phyloP scores from a whole-genome alignment of 1,140 invertebrate genomes.

The Microplitis mediator region DNA sequence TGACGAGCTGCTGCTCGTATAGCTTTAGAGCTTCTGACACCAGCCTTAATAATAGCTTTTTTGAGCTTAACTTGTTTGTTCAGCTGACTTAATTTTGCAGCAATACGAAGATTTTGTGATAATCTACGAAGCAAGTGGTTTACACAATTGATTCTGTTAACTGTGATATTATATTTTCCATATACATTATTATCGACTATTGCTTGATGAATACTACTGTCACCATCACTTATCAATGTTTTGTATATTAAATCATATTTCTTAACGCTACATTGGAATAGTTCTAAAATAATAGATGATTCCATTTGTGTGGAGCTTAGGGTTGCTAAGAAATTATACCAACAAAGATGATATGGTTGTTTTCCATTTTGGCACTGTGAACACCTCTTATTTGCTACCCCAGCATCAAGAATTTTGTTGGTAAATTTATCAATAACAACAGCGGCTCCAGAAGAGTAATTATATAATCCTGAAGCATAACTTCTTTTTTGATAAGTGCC shows the following conservation, averaged over 20 bases:
- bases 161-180: conserved; percentile 25
- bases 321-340: background rate
- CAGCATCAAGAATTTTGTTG: background rate
- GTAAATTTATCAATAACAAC: background rate
- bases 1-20: no score
- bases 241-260: conserved; percentile 29
- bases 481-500: background rate
- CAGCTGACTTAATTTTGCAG: no score
- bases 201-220: conserved; percentile 36
- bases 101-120: background rate
- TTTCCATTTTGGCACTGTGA: background rate
- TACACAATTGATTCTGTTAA: conserved; percentile 36
- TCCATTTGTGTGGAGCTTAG: background rate
- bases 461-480: background rate
- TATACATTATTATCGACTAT: conserved; percentile 28
- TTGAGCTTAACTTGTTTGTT: no score
- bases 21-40: no score
- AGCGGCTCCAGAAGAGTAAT: background rate
- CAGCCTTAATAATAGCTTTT: no score
- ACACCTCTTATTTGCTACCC: background rate
- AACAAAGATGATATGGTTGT: background rate
- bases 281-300: background rate
- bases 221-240: conserved; percentile 39
- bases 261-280: background rate
- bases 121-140: background rate